Percentiles rank a stretch among this genome's conserved stretches.
phyloP scores from a whole-genome alignment of 2,113 vertebrate genomes.

The Tapirus terrestris region DNA sequence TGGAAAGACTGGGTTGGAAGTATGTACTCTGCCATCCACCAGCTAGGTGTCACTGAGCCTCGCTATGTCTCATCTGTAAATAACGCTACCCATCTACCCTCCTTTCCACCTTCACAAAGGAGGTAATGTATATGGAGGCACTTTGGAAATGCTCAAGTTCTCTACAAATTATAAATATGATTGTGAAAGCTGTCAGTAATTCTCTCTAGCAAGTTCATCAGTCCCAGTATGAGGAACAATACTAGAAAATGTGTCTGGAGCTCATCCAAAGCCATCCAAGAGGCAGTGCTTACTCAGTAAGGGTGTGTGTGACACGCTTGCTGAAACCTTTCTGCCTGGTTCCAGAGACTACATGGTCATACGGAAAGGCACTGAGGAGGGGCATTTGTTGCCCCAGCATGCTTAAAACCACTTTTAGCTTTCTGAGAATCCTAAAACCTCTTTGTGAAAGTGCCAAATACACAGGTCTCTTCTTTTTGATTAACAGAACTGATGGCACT shows the following conservation, averaged over 20 bases:
- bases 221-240: neutral
- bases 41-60: neutral
- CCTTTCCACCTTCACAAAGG: neutral
- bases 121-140: neutral
- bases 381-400: neutral
- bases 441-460: neutral
- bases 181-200: neutral
- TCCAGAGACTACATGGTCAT: neutral
- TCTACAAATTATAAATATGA: neutral
- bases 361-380: neutral
- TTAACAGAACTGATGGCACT: neutral
- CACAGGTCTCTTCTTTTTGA: neutral
- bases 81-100: neutral
- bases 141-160: neutral
- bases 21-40: fast-evolving
- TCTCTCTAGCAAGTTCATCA: neutral
- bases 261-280: neutral
- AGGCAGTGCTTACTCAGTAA: neutral
- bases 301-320: neutral
- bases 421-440: neutral
- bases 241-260: neutral
- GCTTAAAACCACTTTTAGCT: neutral
- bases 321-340: neutral
- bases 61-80: neutral
- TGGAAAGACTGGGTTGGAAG: neutral